A percentile compares a stretch with the other conserved stretches of the same genome.
phyloP scores from a whole-genome alignment of 2,113 vertebrate genomes.

The Dunckerocampus dactyliophorus region DNA sequence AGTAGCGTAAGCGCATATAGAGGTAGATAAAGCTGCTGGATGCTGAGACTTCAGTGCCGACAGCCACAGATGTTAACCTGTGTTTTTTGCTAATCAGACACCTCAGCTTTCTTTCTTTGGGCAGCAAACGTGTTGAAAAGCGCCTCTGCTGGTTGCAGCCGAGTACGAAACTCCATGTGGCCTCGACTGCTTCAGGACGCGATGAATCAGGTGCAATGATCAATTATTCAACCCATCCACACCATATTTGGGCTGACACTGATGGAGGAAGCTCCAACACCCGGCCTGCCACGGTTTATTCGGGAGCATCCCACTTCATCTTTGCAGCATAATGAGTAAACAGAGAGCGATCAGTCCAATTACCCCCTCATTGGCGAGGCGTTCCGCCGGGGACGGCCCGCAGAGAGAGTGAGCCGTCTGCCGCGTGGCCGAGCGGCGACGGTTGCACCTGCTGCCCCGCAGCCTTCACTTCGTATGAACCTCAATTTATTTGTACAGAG shows the following conservation, averaged over 20 bases:
- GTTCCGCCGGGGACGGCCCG: conserved; percentile 57
- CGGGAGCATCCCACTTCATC: conserved; percentile 67
- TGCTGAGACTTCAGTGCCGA: no score
- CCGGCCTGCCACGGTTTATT: conserved; percentile 51
- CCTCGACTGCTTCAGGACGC: no score
- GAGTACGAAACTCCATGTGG: no score
- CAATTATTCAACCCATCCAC: no score
- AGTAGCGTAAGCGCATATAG: no score
- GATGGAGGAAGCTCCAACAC: conserved; percentile 50
- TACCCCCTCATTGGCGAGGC: conserved; percentile 63
- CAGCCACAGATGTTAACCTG: no score
- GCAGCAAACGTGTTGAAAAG: no score
- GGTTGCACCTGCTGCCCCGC: conserved; percentile 62
- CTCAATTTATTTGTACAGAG: conserved; percentile 64
- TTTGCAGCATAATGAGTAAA: conserved; percentile 65
- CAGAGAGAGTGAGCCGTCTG: conserved; percentile 53
- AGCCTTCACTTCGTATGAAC: conserved; percentile 56
- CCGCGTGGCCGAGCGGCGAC: conserved; percentile 38
- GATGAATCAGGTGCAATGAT: no score
- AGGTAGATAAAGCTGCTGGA: no score
- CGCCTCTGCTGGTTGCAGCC: no score
- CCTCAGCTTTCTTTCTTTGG: no score
- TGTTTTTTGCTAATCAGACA: no score
- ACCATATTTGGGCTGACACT: conserved; percentile 4
- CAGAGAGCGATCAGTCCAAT: conserved; percentile 71